Evolutionary conservation across 2,797 vertebrate species (phyloP).

Genomic region (Tokudaia tokunoshimensis): DNA sequence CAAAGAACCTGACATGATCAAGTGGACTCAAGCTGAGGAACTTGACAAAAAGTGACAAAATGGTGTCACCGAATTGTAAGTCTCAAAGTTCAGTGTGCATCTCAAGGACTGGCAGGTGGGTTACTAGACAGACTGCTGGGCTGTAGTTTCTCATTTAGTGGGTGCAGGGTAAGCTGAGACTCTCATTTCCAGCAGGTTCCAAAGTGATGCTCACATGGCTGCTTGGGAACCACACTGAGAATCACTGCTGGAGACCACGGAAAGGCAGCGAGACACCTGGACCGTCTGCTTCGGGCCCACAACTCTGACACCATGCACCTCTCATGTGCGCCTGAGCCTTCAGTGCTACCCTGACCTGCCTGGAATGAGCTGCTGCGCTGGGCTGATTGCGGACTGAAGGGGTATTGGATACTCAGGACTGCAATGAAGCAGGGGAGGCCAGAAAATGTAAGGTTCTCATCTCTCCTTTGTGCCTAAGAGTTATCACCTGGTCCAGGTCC

Average conservation of each 20-base stretch:
- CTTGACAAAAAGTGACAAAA: not conserved
- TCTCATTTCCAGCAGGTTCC: not conserved
- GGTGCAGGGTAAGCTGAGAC: not conserved
- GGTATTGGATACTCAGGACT: not conserved
- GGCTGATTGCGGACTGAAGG: not conserved
- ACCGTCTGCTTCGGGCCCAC: too few species aligned
- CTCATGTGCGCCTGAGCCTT: fast-evolving
- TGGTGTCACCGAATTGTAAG: fast-evolving
- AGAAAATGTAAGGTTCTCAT: not conserved
- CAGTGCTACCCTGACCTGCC: fast-evolving
- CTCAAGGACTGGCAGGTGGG: not conserved
- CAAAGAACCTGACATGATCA: not conserved
- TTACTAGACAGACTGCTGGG: too few species aligned
- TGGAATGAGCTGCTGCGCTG: not conserved
- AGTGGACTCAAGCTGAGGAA: not conserved
- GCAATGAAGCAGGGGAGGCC: not conserved
- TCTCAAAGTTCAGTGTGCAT: not conserved
- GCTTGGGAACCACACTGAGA: not conserved
- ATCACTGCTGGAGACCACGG: fast-evolving
- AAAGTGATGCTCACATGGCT: not conserved
- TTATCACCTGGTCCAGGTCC: not conserved
- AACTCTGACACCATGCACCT: not conserved
- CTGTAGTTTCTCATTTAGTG: not conserved
- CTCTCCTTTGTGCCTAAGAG: not conserved
- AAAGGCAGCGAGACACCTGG: not conserved